Evolutionary conservation across 2,797 vertebrate species (phyloP).

Genomic region (Lutjanus campechanus): DNA sequence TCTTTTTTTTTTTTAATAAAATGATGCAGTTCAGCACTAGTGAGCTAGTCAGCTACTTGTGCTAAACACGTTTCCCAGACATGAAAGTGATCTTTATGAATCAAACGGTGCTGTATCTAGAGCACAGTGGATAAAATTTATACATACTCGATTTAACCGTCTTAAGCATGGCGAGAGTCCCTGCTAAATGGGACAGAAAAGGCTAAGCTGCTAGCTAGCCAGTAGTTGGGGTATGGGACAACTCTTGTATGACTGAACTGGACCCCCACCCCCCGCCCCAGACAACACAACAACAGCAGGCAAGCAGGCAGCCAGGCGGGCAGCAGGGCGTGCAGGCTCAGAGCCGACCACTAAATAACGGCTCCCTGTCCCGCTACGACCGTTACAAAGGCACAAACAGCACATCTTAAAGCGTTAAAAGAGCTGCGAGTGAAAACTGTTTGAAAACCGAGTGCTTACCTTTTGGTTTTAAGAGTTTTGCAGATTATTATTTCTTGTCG

Average conservation of each 20-base stretch:
- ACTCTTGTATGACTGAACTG: slow-evolving; percentile 57
- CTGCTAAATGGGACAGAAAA: slow-evolving; percentile 1
- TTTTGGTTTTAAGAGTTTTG: slow-evolving; percentile 60
- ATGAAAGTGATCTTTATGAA: not conserved
- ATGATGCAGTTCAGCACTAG: not conserved
- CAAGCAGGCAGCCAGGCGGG: too few relatives aligned
- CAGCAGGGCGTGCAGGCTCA: slow-evolving; percentile 77
- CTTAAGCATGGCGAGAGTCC: not conserved
- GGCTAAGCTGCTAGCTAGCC: slow-evolving; percentile 53
- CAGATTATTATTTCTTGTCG: slow-evolving; percentile 79
- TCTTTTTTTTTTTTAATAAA: not conserved
- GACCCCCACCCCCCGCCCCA: slow-evolving; percentile 70
- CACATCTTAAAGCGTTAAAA: not conserved
- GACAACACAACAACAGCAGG: slow-evolving; percentile 83
- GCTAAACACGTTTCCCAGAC: not conserved
- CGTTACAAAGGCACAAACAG: not conserved
- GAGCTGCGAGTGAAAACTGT: not conserved
- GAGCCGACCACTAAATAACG: slow-evolving; percentile 69
- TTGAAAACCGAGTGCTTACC: slow-evolving; percentile 73
- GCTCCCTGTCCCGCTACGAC: slow-evolving; percentile 34
- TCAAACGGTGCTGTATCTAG: not conserved
- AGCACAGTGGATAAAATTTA: not conserved
- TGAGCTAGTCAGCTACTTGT: not conserved
- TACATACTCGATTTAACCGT: not conserved
- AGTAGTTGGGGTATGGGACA: slow-evolving; percentile 58